phyloP scores from a whole-genome alignment of 2,797 vertebrate genomes.

The Anolis apletophallus region DNA sequence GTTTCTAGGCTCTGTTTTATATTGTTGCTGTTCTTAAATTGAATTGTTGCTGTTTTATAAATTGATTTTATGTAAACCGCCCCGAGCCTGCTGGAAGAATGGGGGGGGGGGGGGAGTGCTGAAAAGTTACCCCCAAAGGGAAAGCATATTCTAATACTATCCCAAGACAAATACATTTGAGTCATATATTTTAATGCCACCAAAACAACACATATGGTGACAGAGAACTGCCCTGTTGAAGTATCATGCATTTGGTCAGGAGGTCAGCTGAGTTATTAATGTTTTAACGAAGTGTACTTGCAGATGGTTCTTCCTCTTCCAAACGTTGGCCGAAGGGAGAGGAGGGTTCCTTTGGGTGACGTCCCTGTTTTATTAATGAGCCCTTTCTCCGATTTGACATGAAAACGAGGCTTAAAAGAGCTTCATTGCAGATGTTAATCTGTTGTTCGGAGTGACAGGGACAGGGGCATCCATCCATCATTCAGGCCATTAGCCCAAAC shows the following conservation, averaged over 20 bases:
- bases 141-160: neutral
- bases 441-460: neutral
- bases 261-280: neutral
- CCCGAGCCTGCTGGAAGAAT: no score
- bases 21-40: no score
- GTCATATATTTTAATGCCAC: neutral
- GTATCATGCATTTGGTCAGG: neutral
- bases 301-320: neutral
- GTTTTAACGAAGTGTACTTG: neutral
- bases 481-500: slow-evolving; percentile 17
- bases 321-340: slow-evolving; percentile 12
- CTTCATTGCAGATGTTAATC: slow-evolving; percentile 15
- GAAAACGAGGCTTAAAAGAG: slow-evolving; percentile 22
- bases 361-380: slow-evolving; percentile 27
- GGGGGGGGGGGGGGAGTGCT: no score
- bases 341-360: slow-evolving; percentile 23
- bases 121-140: neutral
- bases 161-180: no score
- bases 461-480: slow-evolving; percentile 34
- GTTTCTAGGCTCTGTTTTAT: no score
- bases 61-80: no score
- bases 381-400: neutral
- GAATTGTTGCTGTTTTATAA: no score
- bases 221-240: neutral
- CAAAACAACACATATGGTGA: neutral